Percentiles rank a stretch among this genome's conserved stretches.
These are phyloP conservation scores for Palaemon carinicauda DNA, from an alignment of 1,140 invertebrate species.

Conservation along the genomic window DNA sequence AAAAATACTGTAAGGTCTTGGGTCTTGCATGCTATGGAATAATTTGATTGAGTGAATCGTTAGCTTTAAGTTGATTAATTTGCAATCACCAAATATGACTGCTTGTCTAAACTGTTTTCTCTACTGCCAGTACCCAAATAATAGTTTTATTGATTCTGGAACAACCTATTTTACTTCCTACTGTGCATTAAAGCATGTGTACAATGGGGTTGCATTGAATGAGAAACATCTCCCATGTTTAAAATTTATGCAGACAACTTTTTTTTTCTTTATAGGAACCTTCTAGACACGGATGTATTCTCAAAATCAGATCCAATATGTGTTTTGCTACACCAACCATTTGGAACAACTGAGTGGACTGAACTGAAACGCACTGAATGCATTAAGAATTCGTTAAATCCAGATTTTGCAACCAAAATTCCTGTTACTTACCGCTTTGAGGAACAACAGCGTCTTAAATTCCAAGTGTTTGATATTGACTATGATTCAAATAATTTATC, in stretches of 20 bases:
- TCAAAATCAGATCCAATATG: conserved; percentile 75
- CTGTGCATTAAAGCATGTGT: no score
- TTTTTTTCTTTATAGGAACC: conserved; percentile 65
- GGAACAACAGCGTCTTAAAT: conserved; percentile 66
- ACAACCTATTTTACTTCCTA: no score
- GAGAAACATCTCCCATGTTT: background rate
- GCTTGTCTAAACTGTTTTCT: no score
- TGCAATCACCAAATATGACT: no score
- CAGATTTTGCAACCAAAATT: conserved; percentile 71
- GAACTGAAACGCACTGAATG: conserved; percentile 72
- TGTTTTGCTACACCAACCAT: conserved; percentile 68
- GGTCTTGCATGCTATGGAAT: no score
- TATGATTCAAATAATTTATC: conserved; percentile 65
- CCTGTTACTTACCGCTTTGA: conserved; percentile 67
- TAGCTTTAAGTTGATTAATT: no score
- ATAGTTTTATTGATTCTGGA: no score
- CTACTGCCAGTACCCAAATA: no score
- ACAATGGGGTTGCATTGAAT: no score
- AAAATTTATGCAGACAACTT: background rate
- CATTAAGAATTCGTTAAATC: conserved; percentile 70
- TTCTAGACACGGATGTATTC: conserved; percentile 71
- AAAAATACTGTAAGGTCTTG: no score
- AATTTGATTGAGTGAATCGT: no score
- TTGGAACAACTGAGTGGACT: conserved; percentile 67
- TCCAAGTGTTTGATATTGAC: conserved; percentile 71